phyloP scores from a whole-genome alignment of 1,140 invertebrate species.

The Papilio glaucus region DNA sequence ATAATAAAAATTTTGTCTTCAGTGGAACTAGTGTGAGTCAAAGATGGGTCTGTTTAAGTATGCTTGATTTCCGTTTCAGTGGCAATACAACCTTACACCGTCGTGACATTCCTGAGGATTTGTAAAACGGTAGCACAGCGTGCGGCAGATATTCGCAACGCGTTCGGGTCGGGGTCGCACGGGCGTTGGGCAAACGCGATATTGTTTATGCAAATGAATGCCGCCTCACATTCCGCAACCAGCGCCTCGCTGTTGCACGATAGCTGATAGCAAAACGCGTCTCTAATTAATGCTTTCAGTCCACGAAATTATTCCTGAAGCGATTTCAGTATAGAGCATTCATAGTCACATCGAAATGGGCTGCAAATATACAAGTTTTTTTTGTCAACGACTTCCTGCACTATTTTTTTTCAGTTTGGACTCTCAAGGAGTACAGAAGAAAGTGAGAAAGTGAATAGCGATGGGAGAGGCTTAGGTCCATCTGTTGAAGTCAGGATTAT shows the following conservation, averaged over 20 bases:
- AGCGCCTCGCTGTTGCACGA: constrained; percentile 1
- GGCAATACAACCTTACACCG: too few relatives aligned
- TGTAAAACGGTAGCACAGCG: not conserved
- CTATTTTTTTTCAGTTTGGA: too few relatives aligned
- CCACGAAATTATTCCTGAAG: not conserved
- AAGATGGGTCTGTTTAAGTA: too few relatives aligned
- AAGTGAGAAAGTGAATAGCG: too few relatives aligned
- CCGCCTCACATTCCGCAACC: constrained; percentile 1
- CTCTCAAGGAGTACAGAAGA: too few relatives aligned
- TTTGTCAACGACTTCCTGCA: too few relatives aligned
- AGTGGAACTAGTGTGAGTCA: too few relatives aligned
- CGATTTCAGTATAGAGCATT: not conserved
- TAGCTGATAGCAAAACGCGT: constrained; percentile 9
- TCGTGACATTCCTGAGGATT: not conserved
- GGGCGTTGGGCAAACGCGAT: not conserved
- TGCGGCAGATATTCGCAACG: constrained; percentile 9
- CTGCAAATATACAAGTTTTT: too few relatives aligned
- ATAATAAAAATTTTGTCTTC: too few relatives aligned
- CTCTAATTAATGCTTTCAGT: constrained; percentile 4
- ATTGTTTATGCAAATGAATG: constrained; percentile 8
- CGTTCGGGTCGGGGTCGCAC: not conserved
- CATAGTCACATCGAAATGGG: too few relatives aligned
- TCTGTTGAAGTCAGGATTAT: too few relatives aligned
- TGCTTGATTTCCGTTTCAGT: not conserved
- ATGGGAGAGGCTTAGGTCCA: too few relatives aligned